Conservation (phyloP, 2,797 vertebrate species). For the Corythornis leucogaster region DNA sequence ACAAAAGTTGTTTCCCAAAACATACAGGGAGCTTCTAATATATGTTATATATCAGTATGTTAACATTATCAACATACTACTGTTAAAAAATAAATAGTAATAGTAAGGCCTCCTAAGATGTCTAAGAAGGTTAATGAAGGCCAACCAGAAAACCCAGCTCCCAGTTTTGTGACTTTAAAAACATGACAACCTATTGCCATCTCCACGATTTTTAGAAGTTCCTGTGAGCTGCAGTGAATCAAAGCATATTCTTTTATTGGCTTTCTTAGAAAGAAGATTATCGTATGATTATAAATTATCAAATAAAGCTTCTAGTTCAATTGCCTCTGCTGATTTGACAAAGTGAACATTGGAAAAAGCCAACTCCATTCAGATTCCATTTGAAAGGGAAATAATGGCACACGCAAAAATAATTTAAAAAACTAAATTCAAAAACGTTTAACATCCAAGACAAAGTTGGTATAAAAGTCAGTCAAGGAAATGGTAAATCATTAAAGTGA, state of each 20-base stretch:
- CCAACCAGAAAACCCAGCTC: background rate
- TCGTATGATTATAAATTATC: background rate
- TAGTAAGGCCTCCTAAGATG: background rate
- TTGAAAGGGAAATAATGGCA: background rate
- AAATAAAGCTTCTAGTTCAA: background rate
- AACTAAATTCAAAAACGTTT: background rate
- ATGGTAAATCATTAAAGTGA: slow-evolving; percentile 41
- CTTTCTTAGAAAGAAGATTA: background rate
- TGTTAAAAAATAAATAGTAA: background rate
- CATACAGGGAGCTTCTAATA: background rate
- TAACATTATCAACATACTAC: background rate
- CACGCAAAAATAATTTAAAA: background rate
- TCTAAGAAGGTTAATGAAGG: background rate
- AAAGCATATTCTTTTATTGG: background rate
- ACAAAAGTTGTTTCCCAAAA: background rate
- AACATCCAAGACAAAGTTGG: background rate
- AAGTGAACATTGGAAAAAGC: background rate
- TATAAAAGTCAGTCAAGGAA: slow-evolving; percentile 30
- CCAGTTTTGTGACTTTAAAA: background rate
- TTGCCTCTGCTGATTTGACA: background rate
- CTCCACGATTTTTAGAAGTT: background rate
- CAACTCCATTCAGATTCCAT: background rate
- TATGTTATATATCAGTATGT: background rate
- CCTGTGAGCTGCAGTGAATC: background rate
- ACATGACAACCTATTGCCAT: background rate